phyloP scores from a whole-genome alignment of 1,140 invertebrate genomes.

The Anastrepha ludens region DNA sequence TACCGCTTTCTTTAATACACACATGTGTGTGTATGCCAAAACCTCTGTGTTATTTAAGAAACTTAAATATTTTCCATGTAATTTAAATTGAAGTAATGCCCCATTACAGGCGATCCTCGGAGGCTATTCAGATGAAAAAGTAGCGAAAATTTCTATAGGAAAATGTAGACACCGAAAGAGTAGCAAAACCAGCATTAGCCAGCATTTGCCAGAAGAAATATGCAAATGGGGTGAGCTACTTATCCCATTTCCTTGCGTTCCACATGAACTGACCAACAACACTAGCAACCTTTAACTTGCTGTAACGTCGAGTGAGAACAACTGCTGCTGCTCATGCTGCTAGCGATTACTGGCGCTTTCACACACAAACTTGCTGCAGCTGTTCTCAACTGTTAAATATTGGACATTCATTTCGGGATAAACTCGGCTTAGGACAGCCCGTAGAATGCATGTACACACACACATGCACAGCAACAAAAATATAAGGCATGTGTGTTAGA shows the following conservation, averaged over 20 bases:
- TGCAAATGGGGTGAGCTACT: neutral
- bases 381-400: constrained; percentile 46
- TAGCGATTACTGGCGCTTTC: constrained; percentile 26
- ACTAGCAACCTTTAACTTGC: neutral
- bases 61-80: constrained; percentile 39
- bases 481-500: neutral
- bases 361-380: constrained; percentile 3
- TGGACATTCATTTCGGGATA: constrained; percentile 53
- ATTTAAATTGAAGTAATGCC: constrained; percentile 42
- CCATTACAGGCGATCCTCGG: neutral
- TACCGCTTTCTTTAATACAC: neutral
- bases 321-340: neutral
- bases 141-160: neutral
- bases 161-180: neutral
- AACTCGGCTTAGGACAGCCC: constrained; percentile 22
- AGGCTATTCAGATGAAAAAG: neutral
- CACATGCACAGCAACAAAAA: neutral
- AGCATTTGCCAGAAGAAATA: neutral
- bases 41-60: neutral
- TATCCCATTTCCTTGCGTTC: neutral
- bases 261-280: neutral
- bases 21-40: neutral
- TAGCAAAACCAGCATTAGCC: neutral
- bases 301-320: neutral
- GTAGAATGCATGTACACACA: neutral